These are phyloP conservation scores for Platichthys flesus DNA, from an alignment of 2,113 vertebrate genomes.

Conservation along the genomic window DNA sequence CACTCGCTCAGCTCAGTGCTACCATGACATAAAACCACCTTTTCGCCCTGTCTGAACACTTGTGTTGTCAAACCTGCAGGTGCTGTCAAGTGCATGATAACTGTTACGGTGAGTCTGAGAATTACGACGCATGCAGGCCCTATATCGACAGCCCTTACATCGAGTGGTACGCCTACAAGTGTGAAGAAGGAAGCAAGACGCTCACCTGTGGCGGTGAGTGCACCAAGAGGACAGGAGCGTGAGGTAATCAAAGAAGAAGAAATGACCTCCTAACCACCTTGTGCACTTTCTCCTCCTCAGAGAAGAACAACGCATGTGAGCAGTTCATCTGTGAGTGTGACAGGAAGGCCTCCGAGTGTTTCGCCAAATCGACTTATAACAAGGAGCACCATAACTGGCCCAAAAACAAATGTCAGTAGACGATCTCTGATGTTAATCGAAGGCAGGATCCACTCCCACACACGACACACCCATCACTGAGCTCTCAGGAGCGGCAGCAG, in stretches of 20 bases:
- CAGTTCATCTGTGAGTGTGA: constrained; percentile 91
- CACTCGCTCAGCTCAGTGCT: not conserved
- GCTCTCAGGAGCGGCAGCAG: no score
- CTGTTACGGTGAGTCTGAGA: constrained; percentile 80
- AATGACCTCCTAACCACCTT: no score
- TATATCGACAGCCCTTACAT: constrained; percentile 89
- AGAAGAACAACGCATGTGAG: constrained; percentile 78
- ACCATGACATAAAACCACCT: no score
- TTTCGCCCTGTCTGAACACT: no score
- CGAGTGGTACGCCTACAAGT: constrained; percentile 77
- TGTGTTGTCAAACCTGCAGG: constrained; percentile 63
- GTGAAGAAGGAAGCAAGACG: constrained; percentile 54
- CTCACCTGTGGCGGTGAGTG: constrained; percentile 86
- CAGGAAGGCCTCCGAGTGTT: constrained; percentile 86
- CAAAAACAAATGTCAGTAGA: not conserved
- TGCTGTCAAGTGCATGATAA: constrained; percentile 87
- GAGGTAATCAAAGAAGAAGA: no score
- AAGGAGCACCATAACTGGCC: no score
- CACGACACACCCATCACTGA: no score
- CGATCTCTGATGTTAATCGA: not conserved
- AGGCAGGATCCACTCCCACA: no score
- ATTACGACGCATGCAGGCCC: constrained; percentile 71
- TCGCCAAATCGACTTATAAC: constrained; percentile 73
- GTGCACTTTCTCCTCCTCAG: constrained; percentile 63
- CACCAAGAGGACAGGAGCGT: not conserved